Conservation (phyloP, 1,140 invertebrate species). For the Orchestia grillus region DNA sequence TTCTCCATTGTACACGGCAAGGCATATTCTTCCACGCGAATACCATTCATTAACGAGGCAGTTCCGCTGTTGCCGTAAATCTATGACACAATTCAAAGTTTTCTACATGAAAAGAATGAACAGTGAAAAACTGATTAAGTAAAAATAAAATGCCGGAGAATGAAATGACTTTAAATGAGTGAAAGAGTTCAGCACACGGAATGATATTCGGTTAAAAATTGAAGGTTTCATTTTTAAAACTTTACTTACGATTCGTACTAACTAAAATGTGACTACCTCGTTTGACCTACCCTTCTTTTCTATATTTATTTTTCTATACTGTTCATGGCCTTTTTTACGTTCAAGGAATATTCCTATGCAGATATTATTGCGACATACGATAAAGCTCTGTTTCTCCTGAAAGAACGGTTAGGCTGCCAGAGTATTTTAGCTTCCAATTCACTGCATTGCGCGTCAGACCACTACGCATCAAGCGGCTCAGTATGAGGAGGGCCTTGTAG, state of each 20-base stretch:
- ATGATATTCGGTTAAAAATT: neutral
- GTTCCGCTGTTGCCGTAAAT: neutral
- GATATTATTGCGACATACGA: no score
- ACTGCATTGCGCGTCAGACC: neutral
- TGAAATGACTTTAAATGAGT: neutral
- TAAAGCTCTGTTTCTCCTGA: neutral
- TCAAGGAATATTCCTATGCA: neutral
- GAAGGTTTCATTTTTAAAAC: neutral
- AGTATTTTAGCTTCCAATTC: neutral
- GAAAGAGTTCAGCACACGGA: neutral
- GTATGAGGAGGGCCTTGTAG: neutral
- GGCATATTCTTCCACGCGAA: neutral
- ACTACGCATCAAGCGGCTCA: neutral
- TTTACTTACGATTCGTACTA: neutral
- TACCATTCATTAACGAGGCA: neutral
- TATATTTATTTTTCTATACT: no score
- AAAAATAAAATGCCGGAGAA: neutral
- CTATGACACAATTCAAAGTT: neutral
- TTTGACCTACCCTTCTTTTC: neutral
- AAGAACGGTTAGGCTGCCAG: no score
- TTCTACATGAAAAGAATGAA: neutral
- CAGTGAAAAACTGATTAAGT: neutral
- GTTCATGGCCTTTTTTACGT: neutral
- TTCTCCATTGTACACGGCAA: neutral
- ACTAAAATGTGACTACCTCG: neutral